Base-by-base conservation (phyloP, 2,888 invertebrate genomes). In the Melanotus villosus region DNA sequence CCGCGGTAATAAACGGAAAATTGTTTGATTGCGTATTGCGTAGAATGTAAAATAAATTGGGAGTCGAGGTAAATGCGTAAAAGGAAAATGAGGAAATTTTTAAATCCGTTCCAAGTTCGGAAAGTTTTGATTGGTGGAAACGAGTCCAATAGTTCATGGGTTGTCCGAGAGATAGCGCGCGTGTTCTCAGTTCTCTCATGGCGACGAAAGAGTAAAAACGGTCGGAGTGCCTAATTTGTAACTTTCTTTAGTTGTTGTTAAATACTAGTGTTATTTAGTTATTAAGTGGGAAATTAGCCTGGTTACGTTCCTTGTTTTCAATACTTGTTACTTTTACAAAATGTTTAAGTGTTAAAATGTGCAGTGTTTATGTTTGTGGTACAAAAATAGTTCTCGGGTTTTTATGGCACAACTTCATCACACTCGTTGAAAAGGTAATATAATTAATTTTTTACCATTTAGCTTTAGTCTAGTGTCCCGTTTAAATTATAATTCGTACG, bases 351-450 rank as follows among this genome's bases (percentile, higher is more conserved):
- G 75, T 70, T 77, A 76, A 77, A 76, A 76, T 76, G 76, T 74
- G 74, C 71, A 71, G 74, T 77, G 77, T 77, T 77, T 76, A 76
- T 77, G 73, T 76, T 77, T 76, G 62, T 73, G 72, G 75, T 75
- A 75, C 76, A 71, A 77, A 77, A 77, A 77, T 77, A 77, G 77
- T 77, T 75, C 73, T 73, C 70, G 75, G 75, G 76, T 77, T 75
- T 77, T 75, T 72, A 73, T 73, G 73, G 70, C 69, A 73, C 67
- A 67, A 73, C 72, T 68, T 72, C 68, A 57, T 34, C 38, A 67
- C 62, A 65, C 62, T 70, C 68, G 60, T 65, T 68, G 65, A 72
- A 72, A 73, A 75, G 75, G 75, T 75, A 72, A 73, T 43, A 54
- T 45, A 34, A 68, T 32, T 18, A 14, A 1, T 18, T 54, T 34